Evolutionary conservation across 1,140 invertebrate species (phyloP).

Genomic region (Lanistes nyassanus): DNA sequence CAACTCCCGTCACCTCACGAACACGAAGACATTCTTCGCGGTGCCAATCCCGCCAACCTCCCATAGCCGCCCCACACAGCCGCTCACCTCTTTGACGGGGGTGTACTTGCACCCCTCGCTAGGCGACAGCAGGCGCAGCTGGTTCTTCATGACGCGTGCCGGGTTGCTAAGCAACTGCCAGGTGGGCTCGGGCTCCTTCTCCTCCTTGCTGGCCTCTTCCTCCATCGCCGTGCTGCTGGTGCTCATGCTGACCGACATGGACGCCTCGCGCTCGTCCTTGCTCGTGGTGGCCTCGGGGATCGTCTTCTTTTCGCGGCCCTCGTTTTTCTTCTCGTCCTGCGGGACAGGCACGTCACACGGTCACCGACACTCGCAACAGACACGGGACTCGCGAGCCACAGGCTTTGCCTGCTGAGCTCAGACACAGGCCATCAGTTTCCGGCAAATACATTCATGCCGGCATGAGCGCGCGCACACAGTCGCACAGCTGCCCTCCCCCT

Average conservation of each 20-base stretch:
- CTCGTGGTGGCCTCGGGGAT: conserved; percentile 70
- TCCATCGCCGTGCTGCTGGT: conserved; percentile 69
- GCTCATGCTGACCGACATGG: too few relatives aligned
- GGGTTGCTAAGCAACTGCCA: conserved; percentile 96
- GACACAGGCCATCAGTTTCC: background rate
- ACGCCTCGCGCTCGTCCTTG: conserved; percentile 48
- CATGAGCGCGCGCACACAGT: background rate
- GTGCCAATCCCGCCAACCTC: too few relatives aligned
- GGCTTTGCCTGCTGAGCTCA: too few relatives aligned
- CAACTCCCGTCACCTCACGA: too few relatives aligned
- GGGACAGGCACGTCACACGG: background rate
- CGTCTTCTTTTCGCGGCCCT: conserved; percentile 63
- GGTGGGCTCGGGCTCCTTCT: conserved; percentile 79
- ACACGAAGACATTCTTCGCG: too few relatives aligned
- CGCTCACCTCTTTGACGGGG: conserved; percentile 29
- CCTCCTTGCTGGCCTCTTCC: conserved; percentile 73
- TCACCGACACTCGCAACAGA: too few relatives aligned
- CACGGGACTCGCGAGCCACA: too few relatives aligned
- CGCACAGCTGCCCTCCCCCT: background rate
- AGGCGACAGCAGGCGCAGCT: conserved; percentile 30
- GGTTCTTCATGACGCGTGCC: conserved; percentile 83
- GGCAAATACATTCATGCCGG: too few relatives aligned
- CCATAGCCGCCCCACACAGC: too few relatives aligned
- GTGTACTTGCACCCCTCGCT: conserved; percentile 26
- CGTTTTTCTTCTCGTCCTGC: conserved; percentile 69